Conservation (phyloP, 2,797 vertebrate genomes). For the Acanthis flammea region DNA sequence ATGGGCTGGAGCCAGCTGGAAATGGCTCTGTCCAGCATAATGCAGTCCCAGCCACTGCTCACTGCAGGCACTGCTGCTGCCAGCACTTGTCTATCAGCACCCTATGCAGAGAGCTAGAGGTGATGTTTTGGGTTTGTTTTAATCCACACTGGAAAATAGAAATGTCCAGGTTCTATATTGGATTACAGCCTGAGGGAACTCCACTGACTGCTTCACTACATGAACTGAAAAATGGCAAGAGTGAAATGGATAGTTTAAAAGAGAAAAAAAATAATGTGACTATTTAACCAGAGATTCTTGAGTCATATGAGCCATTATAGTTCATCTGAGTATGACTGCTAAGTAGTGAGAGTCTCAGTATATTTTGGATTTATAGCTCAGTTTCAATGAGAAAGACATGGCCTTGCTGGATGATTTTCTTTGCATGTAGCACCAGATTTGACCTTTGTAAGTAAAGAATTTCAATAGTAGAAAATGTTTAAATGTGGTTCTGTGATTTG, state of each 20-base stretch:
- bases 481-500: neutral
- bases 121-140: neutral
- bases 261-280: neutral
- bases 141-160: neutral
- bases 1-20: neutral
- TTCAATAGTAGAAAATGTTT: neutral
- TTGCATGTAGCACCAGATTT: neutral
- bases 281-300: neutral
- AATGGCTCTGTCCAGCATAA: no score
- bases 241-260: neutral
- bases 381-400: neutral
- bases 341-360: neutral
- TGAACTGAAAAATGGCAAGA: neutral
- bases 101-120: rapidly evolving
- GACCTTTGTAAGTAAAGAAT: conserved; percentile 3
- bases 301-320: neutral
- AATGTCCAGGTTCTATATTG: neutral
- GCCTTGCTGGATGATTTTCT: neutral
- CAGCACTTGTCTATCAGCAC: rapidly evolving
- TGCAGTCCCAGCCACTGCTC: neutral
- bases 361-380: neutral
- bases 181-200: neutral
- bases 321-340: neutral
- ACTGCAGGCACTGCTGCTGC: neutral
- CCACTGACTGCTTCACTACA: neutral